These are phyloP conservation scores for Xiphophorus birchmanni DNA, from an alignment of 2,797 vertebrate genomes.

Conservation along the genomic window DNA sequence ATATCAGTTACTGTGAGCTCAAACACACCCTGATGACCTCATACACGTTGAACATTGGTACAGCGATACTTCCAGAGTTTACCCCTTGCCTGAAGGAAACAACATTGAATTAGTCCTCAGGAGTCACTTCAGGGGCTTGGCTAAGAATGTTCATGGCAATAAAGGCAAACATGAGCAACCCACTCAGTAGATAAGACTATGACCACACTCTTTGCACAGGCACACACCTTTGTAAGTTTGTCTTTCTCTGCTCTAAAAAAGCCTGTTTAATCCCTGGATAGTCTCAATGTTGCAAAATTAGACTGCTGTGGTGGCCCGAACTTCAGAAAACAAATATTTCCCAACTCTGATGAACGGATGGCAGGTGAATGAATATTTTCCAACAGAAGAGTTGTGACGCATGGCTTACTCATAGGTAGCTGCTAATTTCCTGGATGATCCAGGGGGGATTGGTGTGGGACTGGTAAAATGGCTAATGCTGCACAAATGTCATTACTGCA, in stretches of 20 bases:
- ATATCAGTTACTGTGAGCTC: constrained; percentile 41
- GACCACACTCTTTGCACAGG: constrained; percentile 42
- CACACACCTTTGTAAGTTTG: constrained; percentile 10
- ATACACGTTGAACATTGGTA: constrained; percentile 43
- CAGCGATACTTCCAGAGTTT: constrained; percentile 48
- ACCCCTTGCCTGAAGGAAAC: constrained; percentile 20
- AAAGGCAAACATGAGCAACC: constrained; percentile 11
- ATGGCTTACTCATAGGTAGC: constrained; percentile 47
- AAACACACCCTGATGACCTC: constrained; percentile 39
- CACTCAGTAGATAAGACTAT: not conserved
- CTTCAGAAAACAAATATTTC: constrained; percentile 69
- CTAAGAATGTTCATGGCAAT: constrained; percentile 8
- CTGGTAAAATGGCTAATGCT: constrained; percentile 14
- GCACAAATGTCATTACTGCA: not conserved
- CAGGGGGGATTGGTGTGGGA: constrained; percentile 23
- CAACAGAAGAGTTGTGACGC: constrained; percentile 47
- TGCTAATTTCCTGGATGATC: constrained; percentile 45
- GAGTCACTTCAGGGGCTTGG: constrained; percentile 1
- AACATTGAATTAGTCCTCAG: constrained; percentile 5
- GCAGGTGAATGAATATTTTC: constrained; percentile 46
- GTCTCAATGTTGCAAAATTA: constrained; percentile 25
- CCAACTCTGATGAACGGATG: constrained; percentile 49
- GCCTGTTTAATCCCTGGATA: constrained; percentile 10
- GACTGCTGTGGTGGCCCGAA: constrained; percentile 47
- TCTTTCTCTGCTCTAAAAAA: constrained; percentile 35